Conservation (phyloP, 2,888 invertebrate species). For the Cheilosia grossa region DNA sequence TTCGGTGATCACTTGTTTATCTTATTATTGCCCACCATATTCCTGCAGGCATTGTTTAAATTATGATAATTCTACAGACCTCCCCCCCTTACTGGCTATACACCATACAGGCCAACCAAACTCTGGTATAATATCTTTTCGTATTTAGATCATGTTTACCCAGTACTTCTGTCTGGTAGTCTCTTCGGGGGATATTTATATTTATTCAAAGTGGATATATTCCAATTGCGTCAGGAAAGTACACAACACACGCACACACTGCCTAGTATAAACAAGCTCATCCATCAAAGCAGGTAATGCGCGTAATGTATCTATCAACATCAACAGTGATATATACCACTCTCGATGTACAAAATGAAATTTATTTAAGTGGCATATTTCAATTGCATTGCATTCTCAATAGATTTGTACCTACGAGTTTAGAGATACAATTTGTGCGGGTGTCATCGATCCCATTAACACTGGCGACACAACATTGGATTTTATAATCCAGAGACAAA, state of each 20-base stretch:
- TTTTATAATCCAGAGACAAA: slow-evolving; percentile 32
- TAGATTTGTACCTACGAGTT: slow-evolving; percentile 24
- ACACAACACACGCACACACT: slow-evolving; percentile 17
- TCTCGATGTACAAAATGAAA: slow-evolving; percentile 25
- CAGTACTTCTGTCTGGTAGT: slow-evolving; percentile 55
- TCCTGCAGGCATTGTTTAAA: slow-evolving; percentile 57
- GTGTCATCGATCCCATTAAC: slow-evolving; percentile 66
- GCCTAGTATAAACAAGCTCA: slow-evolving; percentile 12
- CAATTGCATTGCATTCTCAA: slow-evolving; percentile 49
- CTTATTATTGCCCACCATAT: slow-evolving; percentile 58
- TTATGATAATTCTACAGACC: slow-evolving; percentile 64
- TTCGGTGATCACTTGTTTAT: slow-evolving; percentile 68
- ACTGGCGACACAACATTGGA: slow-evolving; percentile 55
- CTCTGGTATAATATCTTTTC: slow-evolving; percentile 41
- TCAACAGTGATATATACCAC: background rate
- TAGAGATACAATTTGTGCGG: slow-evolving; percentile 53
- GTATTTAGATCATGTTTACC: slow-evolving; percentile 68
- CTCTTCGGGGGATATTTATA: slow-evolving; percentile 23
- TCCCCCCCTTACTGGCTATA: background rate
- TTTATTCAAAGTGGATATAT: slow-evolving; percentile 51
- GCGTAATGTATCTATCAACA: slow-evolving; percentile 13
- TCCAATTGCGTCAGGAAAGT: slow-evolving; percentile 41
- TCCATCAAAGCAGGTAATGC: slow-evolving; percentile 39
- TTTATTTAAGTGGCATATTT: slow-evolving; percentile 53
- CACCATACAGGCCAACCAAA: background rate